Percentiles rank a stretch among this genome's conserved stretches.
These are phyloP conservation scores for Malacosoma neustria DNA, from an alignment of 2,888 invertebrate genomes.

Conservation along the genomic window DNA sequence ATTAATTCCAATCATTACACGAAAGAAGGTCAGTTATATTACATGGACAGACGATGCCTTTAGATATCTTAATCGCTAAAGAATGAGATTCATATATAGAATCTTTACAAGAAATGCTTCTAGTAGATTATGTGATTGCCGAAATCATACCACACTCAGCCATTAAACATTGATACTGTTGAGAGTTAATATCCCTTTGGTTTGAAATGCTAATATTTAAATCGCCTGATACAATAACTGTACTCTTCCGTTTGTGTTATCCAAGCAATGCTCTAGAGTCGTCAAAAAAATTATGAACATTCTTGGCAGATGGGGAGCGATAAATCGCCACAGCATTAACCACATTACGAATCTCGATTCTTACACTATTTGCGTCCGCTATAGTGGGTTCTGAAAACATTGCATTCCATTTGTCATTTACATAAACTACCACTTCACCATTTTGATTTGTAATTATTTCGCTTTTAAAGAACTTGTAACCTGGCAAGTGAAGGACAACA, in stretches of 20 bases:
- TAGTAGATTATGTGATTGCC: slow-evolving; percentile 1
- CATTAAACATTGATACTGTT: slow-evolving; percentile 3
- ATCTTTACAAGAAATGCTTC: slow-evolving; percentile 2
- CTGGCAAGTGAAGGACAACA: background rate
- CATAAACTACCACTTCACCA: slow-evolving; percentile 4
- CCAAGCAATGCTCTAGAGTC: background rate
- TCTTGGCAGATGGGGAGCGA: slow-evolving; percentile 3
- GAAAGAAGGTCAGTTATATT: no score
- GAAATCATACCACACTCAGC: slow-evolving; percentile 1
- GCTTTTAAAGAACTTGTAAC: slow-evolving; percentile 1
- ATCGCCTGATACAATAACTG: slow-evolving; percentile 1
- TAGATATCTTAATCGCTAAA: background rate
- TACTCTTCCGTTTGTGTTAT: background rate
- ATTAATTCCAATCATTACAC: no score
- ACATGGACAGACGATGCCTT: no score
- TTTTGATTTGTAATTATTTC: slow-evolving; percentile 3
- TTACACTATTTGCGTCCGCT: slow-evolving; percentile 2
- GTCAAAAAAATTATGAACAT: background rate
- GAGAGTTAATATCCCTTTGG: background rate
- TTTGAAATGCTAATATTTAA: slow-evolving; percentile 2
- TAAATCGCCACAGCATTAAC: slow-evolving; percentile 2
- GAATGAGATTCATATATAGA: background rate
- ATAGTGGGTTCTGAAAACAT: background rate
- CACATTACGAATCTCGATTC: background rate
- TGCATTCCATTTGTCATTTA: slow-evolving; percentile 1